A percentile compares a stretch with the other conserved stretches of the same genome.
Conservation (phyloP, 2,113 vertebrate species). For the Mormyrus lacerda region DNA sequence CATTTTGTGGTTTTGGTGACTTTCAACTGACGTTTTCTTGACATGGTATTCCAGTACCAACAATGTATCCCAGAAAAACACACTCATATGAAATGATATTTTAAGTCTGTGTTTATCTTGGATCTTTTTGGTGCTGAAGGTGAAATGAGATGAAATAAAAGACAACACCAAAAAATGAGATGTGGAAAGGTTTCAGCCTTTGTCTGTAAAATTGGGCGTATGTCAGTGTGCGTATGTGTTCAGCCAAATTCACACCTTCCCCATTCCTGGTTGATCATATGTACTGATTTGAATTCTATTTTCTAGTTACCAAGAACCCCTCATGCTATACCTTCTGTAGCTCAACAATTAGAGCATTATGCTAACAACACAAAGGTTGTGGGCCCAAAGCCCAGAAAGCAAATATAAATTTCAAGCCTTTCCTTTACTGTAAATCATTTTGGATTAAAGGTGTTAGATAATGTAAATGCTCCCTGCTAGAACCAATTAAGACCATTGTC, state of each 20-base stretch:
- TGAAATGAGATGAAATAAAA: not conserved
- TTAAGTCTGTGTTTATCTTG: not conserved
- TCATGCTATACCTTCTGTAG: not conserved
- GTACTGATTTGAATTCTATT: not conserved
- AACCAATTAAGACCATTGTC: not conserved
- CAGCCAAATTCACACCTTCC: not conserved
- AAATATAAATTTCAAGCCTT: not conserved
- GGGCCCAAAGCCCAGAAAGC: not conserved
- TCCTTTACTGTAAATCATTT: not conserved
- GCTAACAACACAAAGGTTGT: not conserved
- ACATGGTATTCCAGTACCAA: not conserved
- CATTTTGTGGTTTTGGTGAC: not conserved
- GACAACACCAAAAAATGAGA: not conserved
- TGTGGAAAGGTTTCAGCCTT: not conserved
- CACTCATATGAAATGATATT: not conserved
- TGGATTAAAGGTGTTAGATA: not conserved
- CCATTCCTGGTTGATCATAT: not conserved
- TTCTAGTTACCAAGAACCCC: not conserved
- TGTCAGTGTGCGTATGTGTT: not conserved
- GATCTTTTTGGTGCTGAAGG: not conserved
- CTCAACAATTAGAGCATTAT: not conserved
- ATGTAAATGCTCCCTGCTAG: not conserved
- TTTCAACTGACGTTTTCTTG: not conserved
- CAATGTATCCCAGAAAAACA: constrained; percentile 6
- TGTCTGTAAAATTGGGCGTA: not conserved